Evolutionary conservation across 2,797 vertebrate genomes (phyloP).

Genomic region (Chloroceryle amazona): DNA sequence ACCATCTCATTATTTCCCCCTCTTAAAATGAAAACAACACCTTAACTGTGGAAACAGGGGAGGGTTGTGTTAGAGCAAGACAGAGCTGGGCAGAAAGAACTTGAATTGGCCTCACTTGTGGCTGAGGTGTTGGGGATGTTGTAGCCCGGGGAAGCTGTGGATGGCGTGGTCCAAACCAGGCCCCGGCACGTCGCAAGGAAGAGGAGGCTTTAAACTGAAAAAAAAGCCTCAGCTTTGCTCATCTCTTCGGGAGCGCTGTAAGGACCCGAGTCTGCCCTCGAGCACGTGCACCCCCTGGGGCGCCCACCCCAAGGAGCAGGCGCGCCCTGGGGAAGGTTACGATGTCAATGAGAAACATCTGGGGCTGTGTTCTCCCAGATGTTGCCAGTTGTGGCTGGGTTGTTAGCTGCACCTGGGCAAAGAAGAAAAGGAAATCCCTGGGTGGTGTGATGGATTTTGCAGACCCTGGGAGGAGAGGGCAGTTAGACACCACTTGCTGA

Average conservation of each 20-base stretch:
- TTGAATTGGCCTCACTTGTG: neutral
- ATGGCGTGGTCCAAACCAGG: fast-evolving
- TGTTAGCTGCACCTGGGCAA: conserved; percentile 63
- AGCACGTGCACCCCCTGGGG: neutral
- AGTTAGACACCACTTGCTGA: conserved; percentile 42
- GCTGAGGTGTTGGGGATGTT: neutral
- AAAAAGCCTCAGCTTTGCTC: neutral
- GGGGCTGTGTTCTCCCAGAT: conserved; percentile 20
- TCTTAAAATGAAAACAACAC: conserved; percentile 58
- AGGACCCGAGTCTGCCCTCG: neutral
- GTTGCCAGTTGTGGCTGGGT: conserved; percentile 47
- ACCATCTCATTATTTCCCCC: conserved; percentile 44
- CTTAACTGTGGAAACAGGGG: conserved; percentile 20
- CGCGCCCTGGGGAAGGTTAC: neutral
- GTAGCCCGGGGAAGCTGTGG: neutral
- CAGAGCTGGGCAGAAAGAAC: neutral
- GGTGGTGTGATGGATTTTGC: conserved; percentile 39
- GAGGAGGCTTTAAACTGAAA: neutral
- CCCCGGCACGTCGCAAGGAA: neutral
- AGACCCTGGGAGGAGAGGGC: neutral
- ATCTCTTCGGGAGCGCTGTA: neutral
- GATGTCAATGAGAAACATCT: conserved; percentile 47
- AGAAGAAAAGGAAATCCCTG: conserved; percentile 21
- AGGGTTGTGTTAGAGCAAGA: conserved; percentile 12
- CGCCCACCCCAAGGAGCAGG: fast-evolving